Base-by-base conservation (phyloP, 2,113 vertebrate species). In the Campylomormyrus numenius region DNA sequence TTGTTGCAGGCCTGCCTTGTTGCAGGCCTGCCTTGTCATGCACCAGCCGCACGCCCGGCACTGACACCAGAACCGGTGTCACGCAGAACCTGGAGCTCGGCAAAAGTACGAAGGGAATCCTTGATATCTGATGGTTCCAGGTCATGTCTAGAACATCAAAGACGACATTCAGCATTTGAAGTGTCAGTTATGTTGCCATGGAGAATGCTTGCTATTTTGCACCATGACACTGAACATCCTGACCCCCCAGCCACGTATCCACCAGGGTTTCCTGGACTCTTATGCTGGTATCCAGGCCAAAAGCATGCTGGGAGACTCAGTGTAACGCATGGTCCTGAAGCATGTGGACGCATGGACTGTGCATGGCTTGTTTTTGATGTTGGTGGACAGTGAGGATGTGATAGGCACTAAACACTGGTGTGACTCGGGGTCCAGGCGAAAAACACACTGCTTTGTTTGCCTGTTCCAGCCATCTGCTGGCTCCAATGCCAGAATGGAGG, bases 401-500 rank as follows among this genome's bases (percentile, higher is more conserved):
- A 39, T 11, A 21, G 8, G 19, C 19, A 24, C 19, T 87, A 83
- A 87, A 52, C 83, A 15, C 8, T 24, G 19, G 21, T 15, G 21
- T 46, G 45, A 48, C 24, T 42, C 39, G 2, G 58, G 80, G 56
- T 48, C 77, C 77, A 10, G 45, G 74, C 6, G 35, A 19, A 19
- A 31, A 35, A 15, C 77, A 15, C 89, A 5, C 86, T 58, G 92
- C 85, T 92, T 70, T 91, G 24, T 48, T 86, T 85, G 84, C 24
- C 50, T n/a, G 95, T 93, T 49, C 85, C 93, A 99, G 98, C 98
- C 89, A 94, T 98, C 88, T 99, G 98, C 90, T 97, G 98, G 93
- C 96, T 98, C 91, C 97, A 97, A 0, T 99, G 98, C 94, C 98
- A 99, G 94, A 99, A 99, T 1, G 98, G 98, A 58, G 98, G 98